A percentile compares a stretch with the other conserved stretches of the same genome.
These are phyloP conservation scores for Hypotaenidia philippensis DNA, from an alignment of 2,797 vertebrate species.

Conservation along the genomic window DNA sequence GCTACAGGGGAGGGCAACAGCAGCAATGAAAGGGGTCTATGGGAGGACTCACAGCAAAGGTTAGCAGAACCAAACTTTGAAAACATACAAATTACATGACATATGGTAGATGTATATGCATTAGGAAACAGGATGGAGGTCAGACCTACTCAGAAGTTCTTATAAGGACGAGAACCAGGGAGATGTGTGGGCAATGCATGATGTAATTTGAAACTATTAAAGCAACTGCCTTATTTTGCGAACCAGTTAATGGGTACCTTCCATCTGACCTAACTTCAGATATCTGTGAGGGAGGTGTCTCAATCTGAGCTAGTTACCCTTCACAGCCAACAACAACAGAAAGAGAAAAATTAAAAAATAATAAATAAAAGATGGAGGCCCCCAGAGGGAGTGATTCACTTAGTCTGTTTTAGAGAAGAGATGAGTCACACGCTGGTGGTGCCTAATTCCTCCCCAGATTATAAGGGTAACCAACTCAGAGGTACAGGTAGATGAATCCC, in stretches of 20 bases:
- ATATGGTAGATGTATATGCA: neutral
- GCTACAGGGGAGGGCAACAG: neutral
- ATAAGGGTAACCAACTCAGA: neutral
- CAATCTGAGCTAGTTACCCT: neutral
- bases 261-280: neutral
- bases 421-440: neutral
- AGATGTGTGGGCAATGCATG: neutral
- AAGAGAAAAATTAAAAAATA: no score
- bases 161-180: neutral
- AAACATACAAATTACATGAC: neutral
- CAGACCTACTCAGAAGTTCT: neutral
- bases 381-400: slow-evolving; percentile 30
- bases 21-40: neutral
- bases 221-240: neutral
- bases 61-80: neutral
- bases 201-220: neutral
- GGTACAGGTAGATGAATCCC: neutral
- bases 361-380: neutral
- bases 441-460: neutral
- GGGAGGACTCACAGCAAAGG: neutral
- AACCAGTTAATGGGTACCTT: neutral
- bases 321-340: neutral
- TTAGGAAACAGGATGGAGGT: neutral
- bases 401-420: slow-evolving; percentile 14
- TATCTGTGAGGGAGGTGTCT: neutral